Evolutionary conservation across 1,140 invertebrate species (phyloP), one percentile per base, ranked within the genome.

Genomic region (Dufourea novaeangliae): DNA sequence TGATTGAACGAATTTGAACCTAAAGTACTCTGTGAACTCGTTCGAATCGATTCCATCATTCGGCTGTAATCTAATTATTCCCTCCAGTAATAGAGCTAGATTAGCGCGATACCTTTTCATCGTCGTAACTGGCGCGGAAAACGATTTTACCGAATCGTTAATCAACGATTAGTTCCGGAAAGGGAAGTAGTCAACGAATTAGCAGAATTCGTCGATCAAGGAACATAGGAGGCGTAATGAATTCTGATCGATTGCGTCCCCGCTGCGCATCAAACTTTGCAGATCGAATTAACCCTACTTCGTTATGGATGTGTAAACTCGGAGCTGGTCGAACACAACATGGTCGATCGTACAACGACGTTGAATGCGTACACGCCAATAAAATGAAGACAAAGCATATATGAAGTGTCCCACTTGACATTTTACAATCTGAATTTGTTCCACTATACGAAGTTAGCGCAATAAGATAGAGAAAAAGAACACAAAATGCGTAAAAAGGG

Each of bases 31-130:
- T 50, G 66, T 50, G 34, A 34, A 46, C 61, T 78, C 54, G 61
- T 71, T 44, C 66, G 29, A 66, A 83, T 85, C 59, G 77, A 80
- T 34, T 63, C 10, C n/a, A 62, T 66, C 52, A 22, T 61, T 27
- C 63, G 29, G 32, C 32, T 29, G 52, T 80, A 81, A 85, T 68
- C 80, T 69, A 71, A 86, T 87, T 86, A 87, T 85, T 78, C 66
- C 69, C n/a, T 71, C 73, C 82, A 39, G 63, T 78, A 70, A 85
- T 76, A 52, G 66, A 70, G 39, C 63, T 41, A 39, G 17, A 32
- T 56, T 39, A 27, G 12, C 63, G 37, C 39, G 7, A 27, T 22
- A 12, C 17, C 32, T 57, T 64, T 66, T 63, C 56, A 71, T 68
- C 62, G 52, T 20, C 11, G 32, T 46, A 67, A n/a, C n/a, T 14